Base-by-base conservation (phyloP, 2,113 vertebrate species). In the Poeciliopsis prolifica region DNA sequence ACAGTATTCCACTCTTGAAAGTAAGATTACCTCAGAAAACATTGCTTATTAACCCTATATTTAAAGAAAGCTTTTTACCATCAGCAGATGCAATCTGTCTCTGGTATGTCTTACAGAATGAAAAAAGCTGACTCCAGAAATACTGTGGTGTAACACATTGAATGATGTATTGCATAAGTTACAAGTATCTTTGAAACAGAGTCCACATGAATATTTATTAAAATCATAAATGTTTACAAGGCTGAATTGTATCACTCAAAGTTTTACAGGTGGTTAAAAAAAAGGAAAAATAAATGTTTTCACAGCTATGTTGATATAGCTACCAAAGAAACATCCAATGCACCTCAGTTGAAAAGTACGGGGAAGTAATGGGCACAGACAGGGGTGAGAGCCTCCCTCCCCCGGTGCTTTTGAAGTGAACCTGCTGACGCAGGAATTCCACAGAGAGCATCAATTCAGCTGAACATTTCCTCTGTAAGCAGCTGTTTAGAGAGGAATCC, bases 351-450 rank as follows among this genome's bases (percentile, higher is more conserved):
- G 2, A 51, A 31, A 4, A 51, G 26, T n/a, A 58, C 2, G 29
- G 60, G 70, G 70, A 70, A 31, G 58, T 71, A 69, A 30, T 10
- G 24, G 70, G 77, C 83, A 40, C 81, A 78, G 73, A 86, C 71
- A 69, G 44, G 75, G 72, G 64, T 62, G 76, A n/a, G 64, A 61
- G 72, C 66, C 63, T 71, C 40, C 68, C 54, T 74, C 87, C 77
- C 71, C 86, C 48, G 54, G 48, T 66, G 86, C 72, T 86, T 89
- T 84, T 69, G 58, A 89, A 72, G 74, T 44, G 80, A 86, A 89
- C 68, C 65, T 83, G 87, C 87, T 91, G 88, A 92, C 86, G 70
- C 72, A 79, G 73, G 78, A 77, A 92, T 89, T 92, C 86, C 83
- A 85, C 29, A 86, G 84, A 68, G 80, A 81, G 82, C 4, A 61